phyloP scores from a whole-genome alignment of 2,888 invertebrate genomes.

The Lamellibrachia columna region DNA sequence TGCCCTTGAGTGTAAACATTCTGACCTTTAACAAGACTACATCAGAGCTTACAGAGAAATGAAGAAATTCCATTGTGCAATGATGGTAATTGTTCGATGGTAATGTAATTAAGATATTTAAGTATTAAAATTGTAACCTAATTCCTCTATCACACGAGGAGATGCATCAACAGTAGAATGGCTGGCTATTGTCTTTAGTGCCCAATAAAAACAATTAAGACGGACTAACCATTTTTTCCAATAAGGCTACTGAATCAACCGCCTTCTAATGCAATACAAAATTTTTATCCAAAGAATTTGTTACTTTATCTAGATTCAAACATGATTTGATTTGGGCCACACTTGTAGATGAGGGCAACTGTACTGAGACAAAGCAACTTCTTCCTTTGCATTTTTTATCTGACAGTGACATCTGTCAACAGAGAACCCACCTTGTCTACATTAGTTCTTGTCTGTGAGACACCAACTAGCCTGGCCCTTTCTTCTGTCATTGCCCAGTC shows the following conservation, averaged over 20 bases:
- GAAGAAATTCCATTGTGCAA: background rate
- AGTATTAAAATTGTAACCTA: no score
- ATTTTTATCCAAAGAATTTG: no score
- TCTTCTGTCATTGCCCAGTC: background rate
- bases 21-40: background rate
- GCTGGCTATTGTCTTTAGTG: no score
- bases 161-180: no score
- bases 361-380: background rate
- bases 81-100: no score
- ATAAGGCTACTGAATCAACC: no score
- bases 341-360: background rate
- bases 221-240: no score
- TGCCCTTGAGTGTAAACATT: background rate
- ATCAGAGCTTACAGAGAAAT: background rate
- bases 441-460: background rate
- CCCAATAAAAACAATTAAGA: no score
- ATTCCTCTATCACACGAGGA: no score
- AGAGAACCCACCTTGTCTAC: background rate
- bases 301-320: no score
- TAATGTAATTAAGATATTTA: no score
- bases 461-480: background rate
- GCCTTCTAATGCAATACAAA: no score
- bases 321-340: background rate
- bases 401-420: background rate
- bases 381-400: background rate